These are phyloP conservation scores for Resseliella maxima DNA, from an alignment of 2,888 invertebrate genomes.

Conservation along the genomic window DNA sequence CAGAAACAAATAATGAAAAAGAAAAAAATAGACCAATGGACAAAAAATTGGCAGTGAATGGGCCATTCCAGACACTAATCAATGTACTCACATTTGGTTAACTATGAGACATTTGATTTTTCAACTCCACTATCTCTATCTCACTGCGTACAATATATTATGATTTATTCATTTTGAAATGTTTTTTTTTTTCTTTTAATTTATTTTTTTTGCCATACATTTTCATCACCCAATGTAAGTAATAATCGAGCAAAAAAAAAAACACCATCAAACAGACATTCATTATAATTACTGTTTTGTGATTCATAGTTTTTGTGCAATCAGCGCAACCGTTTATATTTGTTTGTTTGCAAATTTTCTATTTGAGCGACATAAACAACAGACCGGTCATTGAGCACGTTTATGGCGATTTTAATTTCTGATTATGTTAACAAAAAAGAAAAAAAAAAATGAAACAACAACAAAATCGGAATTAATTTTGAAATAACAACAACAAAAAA, in stretches of 20 bases:
- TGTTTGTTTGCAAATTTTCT: background rate
- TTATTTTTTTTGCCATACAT: too few relatives aligned
- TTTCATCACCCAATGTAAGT: conserved; percentile 2
- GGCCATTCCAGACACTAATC: conserved; percentile 31
- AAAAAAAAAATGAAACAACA: background rate
- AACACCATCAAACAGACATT: background rate
- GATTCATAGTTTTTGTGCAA: background rate
- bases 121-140: background rate
- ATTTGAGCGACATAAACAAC: background rate
- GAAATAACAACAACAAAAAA: too few relatives aligned
- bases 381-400: background rate
- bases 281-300: background rate
- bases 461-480: background rate
- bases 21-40: background rate
- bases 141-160: too few relatives aligned
- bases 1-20: background rate
- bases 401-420: background rate
- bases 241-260: conserved; percentile 12
- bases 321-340: background rate
- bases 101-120: background rate
- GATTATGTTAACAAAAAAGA: background rate
- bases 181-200: background rate
- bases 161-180: background rate
- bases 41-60: conserved; percentile 30
- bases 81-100: background rate